Evolutionary conservation across 2,797 vertebrate species (phyloP), one percentile per base, ranked within the genome.

Genomic region (Selene dorsalis): DNA sequence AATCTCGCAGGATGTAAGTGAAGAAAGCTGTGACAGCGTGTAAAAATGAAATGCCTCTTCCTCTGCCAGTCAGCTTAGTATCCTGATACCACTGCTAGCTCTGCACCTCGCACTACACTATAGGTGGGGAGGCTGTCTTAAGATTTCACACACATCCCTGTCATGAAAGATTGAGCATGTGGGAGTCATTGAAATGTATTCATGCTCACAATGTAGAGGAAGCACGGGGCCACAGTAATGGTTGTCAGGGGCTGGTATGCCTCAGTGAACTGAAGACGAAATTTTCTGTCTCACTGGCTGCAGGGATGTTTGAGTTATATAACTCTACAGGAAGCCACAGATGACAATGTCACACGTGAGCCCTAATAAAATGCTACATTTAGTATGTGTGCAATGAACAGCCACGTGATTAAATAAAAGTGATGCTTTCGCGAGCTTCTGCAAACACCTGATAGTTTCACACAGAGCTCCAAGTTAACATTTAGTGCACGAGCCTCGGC

Each of bases 271-370:
- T 73, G 86, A 93, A 92, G 89, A 93, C 89, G 83, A 93, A 89
- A 93, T 95, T 94, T 94, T 94, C 93, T 94, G 92, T 93, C 89
- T 94, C 86, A 88, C 87, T 93, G 93, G 87, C 92, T 93, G 85
- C 92, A 83, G 90, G 90, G 88, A 89, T 91, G 92, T 91, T 91
- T 82, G 83, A 88, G 87, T 94, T 94, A 94, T 84, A 90, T 94
- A 94, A 94, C 87, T 83, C 92, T 77, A 82, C 90, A 93, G 86
- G 92, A 93, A 77, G 90, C 88, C 88, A 77, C 90, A 91, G 89
- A 93, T 90, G 92, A 92, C 87, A 91, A 82, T 83, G 89, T 90
- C 91, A 91, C 90, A 87, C 88, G 86, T 85, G 85, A 90, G 81
- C 72, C 45, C 80, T 88, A 84, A 93, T 93, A 88, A 91, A 92